These are phyloP conservation scores for Charanyca ferruginea DNA, from an alignment of 2,888 invertebrate genomes.

Conservation along the genomic window DNA sequence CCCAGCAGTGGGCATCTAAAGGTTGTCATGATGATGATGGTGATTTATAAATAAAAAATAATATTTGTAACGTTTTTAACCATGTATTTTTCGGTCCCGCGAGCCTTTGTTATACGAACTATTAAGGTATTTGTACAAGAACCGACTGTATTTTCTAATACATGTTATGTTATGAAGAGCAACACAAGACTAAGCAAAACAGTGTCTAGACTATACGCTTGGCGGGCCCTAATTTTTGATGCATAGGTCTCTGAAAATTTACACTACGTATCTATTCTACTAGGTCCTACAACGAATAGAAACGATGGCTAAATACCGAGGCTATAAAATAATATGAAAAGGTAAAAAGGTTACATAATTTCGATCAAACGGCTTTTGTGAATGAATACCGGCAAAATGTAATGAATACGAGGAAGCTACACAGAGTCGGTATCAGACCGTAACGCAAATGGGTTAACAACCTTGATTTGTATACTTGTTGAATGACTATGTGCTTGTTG, in stretches of 20 bases:
- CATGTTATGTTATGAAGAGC: background rate
- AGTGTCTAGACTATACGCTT: background rate
- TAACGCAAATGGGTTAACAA: conserved; percentile 88
- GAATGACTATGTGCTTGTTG: conserved; percentile 73
- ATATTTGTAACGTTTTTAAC: conserved; percentile 10
- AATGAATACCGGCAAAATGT: conserved; percentile 67
- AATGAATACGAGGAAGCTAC: conserved; percentile 77
- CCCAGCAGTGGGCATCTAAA: no score
- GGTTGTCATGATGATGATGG: no score
- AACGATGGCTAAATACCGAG: conserved; percentile 3
- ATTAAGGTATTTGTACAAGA: background rate
- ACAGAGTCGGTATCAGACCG: conserved; percentile 85
- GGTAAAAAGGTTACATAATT: conserved; percentile 51
- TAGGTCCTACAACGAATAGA: background rate
- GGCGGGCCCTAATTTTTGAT: background rate
- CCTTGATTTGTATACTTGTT: conserved; percentile 83
- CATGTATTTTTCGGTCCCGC: background rate
- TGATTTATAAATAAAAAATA: no score
- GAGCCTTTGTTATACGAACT: conserved; percentile 1
- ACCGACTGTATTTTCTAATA: no score
- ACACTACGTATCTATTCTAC: background rate
- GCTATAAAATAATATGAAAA: conserved; percentile 16
- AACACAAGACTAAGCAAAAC: background rate
- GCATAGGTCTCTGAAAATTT: conserved; percentile 2
- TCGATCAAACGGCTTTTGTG: conserved; percentile 63